A percentile compares a stretch with the other conserved stretches of the same genome.
phyloP scores from a whole-genome alignment of 2,797 vertebrate genomes.

The Sebastes trivittatus region DNA sequence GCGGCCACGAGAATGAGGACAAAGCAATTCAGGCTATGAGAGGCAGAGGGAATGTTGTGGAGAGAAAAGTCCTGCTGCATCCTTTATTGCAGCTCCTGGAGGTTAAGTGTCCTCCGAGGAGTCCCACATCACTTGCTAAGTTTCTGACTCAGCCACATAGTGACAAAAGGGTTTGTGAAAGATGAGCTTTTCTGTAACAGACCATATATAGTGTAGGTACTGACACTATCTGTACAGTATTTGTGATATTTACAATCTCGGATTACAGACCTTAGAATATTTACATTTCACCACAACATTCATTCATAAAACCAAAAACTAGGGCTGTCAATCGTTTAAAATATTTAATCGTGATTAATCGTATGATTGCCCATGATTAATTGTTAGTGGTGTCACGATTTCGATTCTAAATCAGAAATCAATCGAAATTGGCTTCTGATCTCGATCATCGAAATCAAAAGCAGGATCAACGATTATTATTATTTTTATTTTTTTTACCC shows the following conservation, averaged over 20 bases:
- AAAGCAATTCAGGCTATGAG: slow-evolving; percentile 24
- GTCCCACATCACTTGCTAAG: slow-evolving; percentile 5
- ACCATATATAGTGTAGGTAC: neutral
- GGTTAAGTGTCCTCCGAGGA: slow-evolving; percentile 28
- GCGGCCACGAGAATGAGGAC: slow-evolving; percentile 8
- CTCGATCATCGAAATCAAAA: no score
- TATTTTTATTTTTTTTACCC: no score
- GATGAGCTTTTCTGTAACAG: neutral
- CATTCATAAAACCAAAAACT: no score
- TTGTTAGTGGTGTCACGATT: no score
- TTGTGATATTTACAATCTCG: neutral
- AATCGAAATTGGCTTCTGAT: no score
- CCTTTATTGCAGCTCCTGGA: slow-evolving; percentile 25
- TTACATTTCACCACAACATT: no score
- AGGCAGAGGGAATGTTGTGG: neutral
- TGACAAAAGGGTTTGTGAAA: slow-evolving; percentile 8
- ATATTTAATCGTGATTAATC: no score
- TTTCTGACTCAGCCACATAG: slow-evolving; percentile 31
- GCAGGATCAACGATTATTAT: no score
- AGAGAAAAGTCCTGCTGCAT: slow-evolving; percentile 7
- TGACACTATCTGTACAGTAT: neutral
- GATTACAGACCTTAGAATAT: neutral
- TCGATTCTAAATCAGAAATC: no score
- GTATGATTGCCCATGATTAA: no score
- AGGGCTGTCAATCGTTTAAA: no score